Evolutionary conservation across 1,140 invertebrate genomes (phyloP), one percentile per base, ranked within the genome.

Genomic region (Chironomus tepperi): DNA sequence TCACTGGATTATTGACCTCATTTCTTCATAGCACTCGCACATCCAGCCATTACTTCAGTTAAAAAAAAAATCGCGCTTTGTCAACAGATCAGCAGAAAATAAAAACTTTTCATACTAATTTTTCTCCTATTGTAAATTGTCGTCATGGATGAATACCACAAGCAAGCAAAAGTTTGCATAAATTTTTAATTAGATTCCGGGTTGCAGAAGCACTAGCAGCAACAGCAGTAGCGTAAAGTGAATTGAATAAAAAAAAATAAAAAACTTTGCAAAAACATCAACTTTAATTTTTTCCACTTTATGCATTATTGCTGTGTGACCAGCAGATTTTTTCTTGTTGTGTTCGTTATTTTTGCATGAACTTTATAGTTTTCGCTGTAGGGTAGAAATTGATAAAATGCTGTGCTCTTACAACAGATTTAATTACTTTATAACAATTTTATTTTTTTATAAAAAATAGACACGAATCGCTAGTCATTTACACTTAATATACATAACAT

Each of bases 141-240:
- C n/a, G 47, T 57, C 47, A 57, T 57, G 19, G 65, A 5, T 70
- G 65, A 10, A 70, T 10, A 70, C 16, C 16, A 70, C 7, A 18
- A 70, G 16, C 65, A 70, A 18, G 16, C 65, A 70, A 57, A 57
- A 70, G n/a, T 70, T 70, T 19, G 19, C 65, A 70, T 70, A 70
- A 70, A 70, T 70, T 70, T 70, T 70, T 70, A 70, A 70, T 70
- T 70, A 70, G 65, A 70, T 70, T 57, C 47, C n/a, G 47, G 12
- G 47, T n/a, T n/a, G n/a, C 47, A 57, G 47, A n/a, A 57, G 47
- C 47, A 57, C 12, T 57, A 57, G 47, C n/a, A 12, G 47, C 47
- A 57, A 12, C n/a, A 57, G 47, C n/a, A 12, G 47, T 57, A 34
- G 47, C 47, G 12, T n/a, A n/a, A 57, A n/a, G 47, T 34, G 24